phyloP scores from a whole-genome alignment of 2,113 vertebrate species.

The Prolemur simus region DNA sequence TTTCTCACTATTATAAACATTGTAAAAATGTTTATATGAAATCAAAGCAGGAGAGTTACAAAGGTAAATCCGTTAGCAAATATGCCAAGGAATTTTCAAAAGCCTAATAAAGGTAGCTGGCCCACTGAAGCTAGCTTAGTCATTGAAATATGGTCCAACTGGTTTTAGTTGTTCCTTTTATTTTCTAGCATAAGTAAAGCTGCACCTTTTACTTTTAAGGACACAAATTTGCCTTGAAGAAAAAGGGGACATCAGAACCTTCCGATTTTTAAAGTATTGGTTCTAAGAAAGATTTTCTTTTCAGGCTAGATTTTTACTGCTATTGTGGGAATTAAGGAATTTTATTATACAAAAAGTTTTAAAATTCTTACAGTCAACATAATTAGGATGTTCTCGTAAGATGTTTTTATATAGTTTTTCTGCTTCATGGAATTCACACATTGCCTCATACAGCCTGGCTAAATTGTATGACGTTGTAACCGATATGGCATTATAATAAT shows the following conservation, averaged over 20 bases:
- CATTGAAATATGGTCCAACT: background rate
- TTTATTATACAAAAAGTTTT: conserved; percentile 41
- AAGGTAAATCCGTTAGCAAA: background rate
- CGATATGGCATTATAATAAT: conserved; percentile 99
- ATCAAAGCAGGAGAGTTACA: background rate
- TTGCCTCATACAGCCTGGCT: conserved; percentile 96
- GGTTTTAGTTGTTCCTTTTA: background rate
- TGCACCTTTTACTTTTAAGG: background rate
- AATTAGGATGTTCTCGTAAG: conserved; percentile 98
- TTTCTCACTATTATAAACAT: background rate
- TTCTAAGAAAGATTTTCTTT: conserved; percentile 6
- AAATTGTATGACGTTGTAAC: conserved; percentile 99
- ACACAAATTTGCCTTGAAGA: background rate
- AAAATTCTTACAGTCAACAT: conserved; percentile 95
- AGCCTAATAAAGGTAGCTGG: background rate
- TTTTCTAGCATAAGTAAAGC: background rate
- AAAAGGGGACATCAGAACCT: background rate
- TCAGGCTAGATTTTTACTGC: conserved; percentile 18
- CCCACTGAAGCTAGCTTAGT: background rate
- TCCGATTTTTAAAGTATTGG: background rate
- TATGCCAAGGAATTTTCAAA: background rate
- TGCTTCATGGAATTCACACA: conserved; percentile 98
- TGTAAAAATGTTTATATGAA: background rate
- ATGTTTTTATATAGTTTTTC: conserved; percentile 99
- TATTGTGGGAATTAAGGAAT: background rate